These are phyloP conservation scores for Ormyrus rosae DNA, from an alignment of 2,888 invertebrate species.

Conservation along the genomic window DNA sequence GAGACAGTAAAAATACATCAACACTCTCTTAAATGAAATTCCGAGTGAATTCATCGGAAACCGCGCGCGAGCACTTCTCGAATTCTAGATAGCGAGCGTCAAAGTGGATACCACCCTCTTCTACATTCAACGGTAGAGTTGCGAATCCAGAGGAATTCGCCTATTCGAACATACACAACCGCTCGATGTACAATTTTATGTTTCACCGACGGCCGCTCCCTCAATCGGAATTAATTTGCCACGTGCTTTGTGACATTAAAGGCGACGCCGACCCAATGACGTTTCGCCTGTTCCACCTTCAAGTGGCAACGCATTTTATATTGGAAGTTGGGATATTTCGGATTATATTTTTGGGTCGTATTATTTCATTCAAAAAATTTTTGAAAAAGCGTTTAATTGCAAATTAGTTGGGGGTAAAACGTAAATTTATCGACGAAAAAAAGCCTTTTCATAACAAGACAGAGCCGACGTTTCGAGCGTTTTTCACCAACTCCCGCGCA, in stretches of 20 bases:
- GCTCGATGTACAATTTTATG: slow-evolving; percentile 29
- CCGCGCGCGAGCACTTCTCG: slow-evolving; percentile 25
- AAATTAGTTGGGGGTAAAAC: no score
- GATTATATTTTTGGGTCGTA: no score
- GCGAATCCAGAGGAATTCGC: slow-evolving; percentile 20
- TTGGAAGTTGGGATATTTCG: no score
- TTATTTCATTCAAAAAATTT: no score
- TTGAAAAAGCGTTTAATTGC: no score
- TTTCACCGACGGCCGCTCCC: not conserved
- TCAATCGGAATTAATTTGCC: slow-evolving; percentile 45
- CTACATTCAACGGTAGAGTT: not conserved
- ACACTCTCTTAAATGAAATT: slow-evolving; percentile 23
- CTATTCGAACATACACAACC: not conserved
- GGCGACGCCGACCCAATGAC: not conserved
- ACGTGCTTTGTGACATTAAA: slow-evolving; percentile 42
- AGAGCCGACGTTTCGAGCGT: no score
- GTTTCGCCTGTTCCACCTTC: no score
- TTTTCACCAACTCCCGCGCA: no score
- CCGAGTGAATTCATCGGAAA: slow-evolving; percentile 31
- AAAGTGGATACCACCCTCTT: slow-evolving; percentile 21
- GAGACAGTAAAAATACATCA: not conserved
- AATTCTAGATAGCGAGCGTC: slow-evolving; percentile 4
- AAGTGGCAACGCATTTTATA: no score
- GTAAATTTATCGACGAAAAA: no score
- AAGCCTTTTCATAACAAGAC: no score